Conservation (phyloP, 2,113 vertebrate genomes). For the Glaucidium brasilianum region DNA sequence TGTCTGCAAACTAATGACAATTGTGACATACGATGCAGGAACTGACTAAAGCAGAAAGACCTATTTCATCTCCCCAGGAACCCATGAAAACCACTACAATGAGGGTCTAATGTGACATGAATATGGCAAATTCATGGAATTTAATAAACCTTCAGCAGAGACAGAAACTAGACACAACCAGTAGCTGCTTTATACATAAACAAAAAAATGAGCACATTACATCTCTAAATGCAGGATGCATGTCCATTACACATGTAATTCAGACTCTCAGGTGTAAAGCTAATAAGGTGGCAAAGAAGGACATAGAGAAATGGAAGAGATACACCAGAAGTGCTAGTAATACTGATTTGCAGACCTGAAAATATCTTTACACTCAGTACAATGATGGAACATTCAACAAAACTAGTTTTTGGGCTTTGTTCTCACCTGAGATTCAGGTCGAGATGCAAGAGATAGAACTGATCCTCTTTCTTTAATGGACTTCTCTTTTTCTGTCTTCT, state of each 20-base stretch:
- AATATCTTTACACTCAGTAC: background rate
- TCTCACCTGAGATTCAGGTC: constrained; percentile 64
- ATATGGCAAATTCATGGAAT: background rate
- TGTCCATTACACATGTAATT: background rate
- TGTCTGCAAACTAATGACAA: background rate
- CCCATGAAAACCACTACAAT: background rate
- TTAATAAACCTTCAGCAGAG: background rate
- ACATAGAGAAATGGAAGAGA: background rate
- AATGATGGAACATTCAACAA: background rate
- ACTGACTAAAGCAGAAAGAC: background rate
- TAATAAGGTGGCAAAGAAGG: background rate
- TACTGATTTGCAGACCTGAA: background rate
- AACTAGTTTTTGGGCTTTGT: background rate
- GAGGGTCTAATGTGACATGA: background rate
- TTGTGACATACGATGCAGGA: background rate
- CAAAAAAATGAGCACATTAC: background rate
- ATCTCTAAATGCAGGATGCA: background rate
- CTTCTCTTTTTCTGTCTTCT: constrained; percentile 74
- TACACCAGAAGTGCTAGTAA: background rate
- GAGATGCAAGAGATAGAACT: constrained; percentile 8
- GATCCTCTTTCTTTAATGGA: constrained; percentile 61
- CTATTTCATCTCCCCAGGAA: background rate
- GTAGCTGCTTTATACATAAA: background rate
- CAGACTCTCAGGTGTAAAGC: background rate
- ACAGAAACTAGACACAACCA: background rate